phyloP scores from a whole-genome alignment of 2,113 vertebrate genomes.

The Capreolus pygargus region DNA sequence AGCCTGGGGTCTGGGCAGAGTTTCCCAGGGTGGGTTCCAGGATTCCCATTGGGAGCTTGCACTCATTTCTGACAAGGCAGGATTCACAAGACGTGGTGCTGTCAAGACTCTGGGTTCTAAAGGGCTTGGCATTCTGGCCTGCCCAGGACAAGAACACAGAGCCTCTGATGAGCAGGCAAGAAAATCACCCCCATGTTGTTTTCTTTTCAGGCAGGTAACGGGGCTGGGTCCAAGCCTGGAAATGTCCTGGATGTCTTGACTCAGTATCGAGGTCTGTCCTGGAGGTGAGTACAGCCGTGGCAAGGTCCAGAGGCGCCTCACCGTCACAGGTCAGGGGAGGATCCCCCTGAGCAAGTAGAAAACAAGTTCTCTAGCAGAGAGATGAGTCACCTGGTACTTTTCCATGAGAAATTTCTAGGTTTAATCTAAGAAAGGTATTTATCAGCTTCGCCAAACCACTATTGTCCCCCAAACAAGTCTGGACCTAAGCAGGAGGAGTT shows the following conservation, averaged over 20 bases:
- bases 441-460: not conserved
- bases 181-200: not conserved
- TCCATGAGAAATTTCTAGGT: not conserved
- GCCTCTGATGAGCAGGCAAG: not conserved
- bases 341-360: not conserved
- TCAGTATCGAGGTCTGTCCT: slow-evolving; percentile 85
- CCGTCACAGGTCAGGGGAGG: not conserved
- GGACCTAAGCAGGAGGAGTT: not conserved
- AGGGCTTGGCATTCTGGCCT: accelerated
- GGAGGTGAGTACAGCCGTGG: slow-evolving; percentile 80
- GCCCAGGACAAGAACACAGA: not conserved
- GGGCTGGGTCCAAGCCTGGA: slow-evolving; percentile 73
- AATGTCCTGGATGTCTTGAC: slow-evolving; percentile 73
- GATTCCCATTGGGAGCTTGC: accelerated
- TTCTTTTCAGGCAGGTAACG: slow-evolving; percentile 81
- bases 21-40: not conserved
- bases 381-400: not conserved
- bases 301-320: not conserved
- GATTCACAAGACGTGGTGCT: accelerated
- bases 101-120: not conserved
- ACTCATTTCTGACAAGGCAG: not conserved
- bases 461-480: not conserved
- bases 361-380: not conserved
- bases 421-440: not conserved
- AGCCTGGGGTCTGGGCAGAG: not conserved